phyloP scores from a whole-genome alignment of 2,113 vertebrate genomes.

The Etheostoma spectabile region DNA sequence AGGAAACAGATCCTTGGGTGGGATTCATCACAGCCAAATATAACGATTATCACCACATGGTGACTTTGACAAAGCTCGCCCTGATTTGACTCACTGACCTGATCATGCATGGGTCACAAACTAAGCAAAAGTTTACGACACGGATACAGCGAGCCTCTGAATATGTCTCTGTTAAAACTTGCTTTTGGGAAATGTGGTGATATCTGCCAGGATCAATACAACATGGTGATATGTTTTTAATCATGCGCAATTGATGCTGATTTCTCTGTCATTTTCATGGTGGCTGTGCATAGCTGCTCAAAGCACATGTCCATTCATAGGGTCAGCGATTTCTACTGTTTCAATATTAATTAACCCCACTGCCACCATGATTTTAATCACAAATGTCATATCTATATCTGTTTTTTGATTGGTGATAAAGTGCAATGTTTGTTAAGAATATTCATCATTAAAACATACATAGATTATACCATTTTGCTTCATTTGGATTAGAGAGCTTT shows the following conservation, averaged over 20 bases:
- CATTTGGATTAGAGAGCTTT: neutral
- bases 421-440: neutral
- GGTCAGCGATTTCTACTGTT: conserved; percentile 43
- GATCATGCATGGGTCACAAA: conserved; percentile 81
- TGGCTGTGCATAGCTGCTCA: conserved; percentile 39
- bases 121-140: conserved; percentile 77
- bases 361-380: neutral
- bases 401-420: neutral
- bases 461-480: neutral
- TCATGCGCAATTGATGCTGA: conserved; percentile 42
- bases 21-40: conserved; percentile 47
- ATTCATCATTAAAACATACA: neutral
- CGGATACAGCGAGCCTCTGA: conserved; percentile 58
- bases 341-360: conserved; percentile 12
- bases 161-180: conserved; percentile 68
- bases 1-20: conserved; percentile 47
- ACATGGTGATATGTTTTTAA: conserved; percentile 53
- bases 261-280: conserved; percentile 33
- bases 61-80: conserved; percentile 70
- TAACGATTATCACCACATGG: conserved; percentile 54
- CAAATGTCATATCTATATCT: neutral
- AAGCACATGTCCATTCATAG: conserved; percentile 16
- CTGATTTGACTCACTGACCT: conserved; percentile 77
- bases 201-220: conserved; percentile 64
- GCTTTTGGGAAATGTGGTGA: conserved; percentile 46